Base-by-base conservation (phyloP, 2,113 vertebrate genomes). In the Sapajus apella region DNA sequence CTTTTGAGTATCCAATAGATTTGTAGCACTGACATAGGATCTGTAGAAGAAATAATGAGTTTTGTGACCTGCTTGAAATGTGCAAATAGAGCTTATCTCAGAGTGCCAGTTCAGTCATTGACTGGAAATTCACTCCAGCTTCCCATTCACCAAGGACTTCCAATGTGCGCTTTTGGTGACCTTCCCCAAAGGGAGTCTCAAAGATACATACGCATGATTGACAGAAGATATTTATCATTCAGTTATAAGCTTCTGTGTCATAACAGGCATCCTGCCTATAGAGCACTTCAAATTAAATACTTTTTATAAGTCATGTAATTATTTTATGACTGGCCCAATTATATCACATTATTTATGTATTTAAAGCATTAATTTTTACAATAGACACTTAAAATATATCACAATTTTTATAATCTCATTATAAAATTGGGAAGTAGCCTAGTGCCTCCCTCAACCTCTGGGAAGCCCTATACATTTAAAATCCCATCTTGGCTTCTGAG, bases 401-500 rank as follows among this genome's bases (percentile, higher is more conserved):
- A 77, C 80, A 84, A 58, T 80, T 89, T 85, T 88, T 96, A 97
- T 82, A 96, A 72, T n/a, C 47, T 56, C 84, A 75, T 94, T 91
- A 45, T 66, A 96, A 96, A 96, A 52, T 84, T 93, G 61, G 77
- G 23, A 90, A 25, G 64, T 66, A 18, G 23, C 64, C 80, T 25
- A 7, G 37, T 55, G 16, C 68, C 30, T 91, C 82, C 83, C 32
- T 55, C 70, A 55, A 73, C 11, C 75, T 92, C 43, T 86, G 23
- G 21, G 86, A 91, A 40, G 20, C 55, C 43, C 9, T 43, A 3
- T 73, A 18, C 5, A 4, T 61, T 70, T 64, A 90, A 96, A 94
- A 56, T 52, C 56, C 20, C 43, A 5, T 43, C 75, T 85, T 95
- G 72, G 72, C 45, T 3, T 77, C 75, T 56, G n/a, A 87, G 23